A percentile compares a stretch with the other conserved stretches of the same genome.
Conservation (phyloP, 2,888 invertebrate species). For the Serripes groenlandicus region DNA sequence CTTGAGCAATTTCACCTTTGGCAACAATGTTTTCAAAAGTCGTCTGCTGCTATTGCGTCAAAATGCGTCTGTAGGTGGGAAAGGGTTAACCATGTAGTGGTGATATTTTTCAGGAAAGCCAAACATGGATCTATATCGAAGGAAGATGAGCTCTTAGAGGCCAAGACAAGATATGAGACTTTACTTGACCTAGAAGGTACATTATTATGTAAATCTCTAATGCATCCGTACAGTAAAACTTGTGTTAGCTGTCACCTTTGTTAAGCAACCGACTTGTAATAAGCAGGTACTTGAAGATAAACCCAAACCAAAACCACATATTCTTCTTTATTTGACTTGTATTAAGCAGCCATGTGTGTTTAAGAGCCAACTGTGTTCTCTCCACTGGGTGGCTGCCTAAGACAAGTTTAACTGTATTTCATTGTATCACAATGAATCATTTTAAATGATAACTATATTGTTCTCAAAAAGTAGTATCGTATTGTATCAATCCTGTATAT, state of each 20-base stretch:
- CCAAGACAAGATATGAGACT: constrained; percentile 53
- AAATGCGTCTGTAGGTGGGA: too few species aligned
- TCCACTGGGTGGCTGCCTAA: too few species aligned
- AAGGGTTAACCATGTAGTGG: not conserved
- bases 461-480: too few species aligned
- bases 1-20: too few species aligned
- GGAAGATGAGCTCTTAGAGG: constrained; percentile 74
- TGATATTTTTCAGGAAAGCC: constrained; percentile 61
- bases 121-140: constrained; percentile 72
- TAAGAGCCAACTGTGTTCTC: not conserved
- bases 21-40: too few species aligned
- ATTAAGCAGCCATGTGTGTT: not conserved
- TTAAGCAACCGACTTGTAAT: not conserved
- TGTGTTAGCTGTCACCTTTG: not conserved
- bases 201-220: not conserved
- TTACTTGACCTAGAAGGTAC: constrained; percentile 22
- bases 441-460: too few species aligned
- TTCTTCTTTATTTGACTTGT: not conserved
- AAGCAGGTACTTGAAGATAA: not conserved
- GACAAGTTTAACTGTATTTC: too few species aligned
- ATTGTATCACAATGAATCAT: too few species aligned
- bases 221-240: not conserved
- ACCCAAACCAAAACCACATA: not conserved
- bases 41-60: too few species aligned
- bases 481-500: too few species aligned